Evolutionary conservation across 2,113 vertebrate genomes (phyloP).

Genomic region (Bubo bubo): DNA sequence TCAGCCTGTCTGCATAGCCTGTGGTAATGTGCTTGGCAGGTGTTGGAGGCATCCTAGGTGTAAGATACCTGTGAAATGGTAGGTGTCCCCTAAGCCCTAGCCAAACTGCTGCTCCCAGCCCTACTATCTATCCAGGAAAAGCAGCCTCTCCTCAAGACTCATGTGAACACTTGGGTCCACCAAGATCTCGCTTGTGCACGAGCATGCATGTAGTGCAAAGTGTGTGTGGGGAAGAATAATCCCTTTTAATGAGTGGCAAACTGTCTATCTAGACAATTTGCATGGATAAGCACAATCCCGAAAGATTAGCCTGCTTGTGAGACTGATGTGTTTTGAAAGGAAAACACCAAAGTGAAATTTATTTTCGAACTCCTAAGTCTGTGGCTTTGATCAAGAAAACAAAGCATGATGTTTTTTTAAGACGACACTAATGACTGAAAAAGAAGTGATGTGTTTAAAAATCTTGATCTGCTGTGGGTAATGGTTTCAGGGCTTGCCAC

Average conservation of each 20-base stretch:
- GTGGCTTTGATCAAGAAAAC: constrained; percentile 63
- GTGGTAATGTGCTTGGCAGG: rapidly evolving
- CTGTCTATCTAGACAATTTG: background rate
- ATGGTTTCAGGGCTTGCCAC: constrained; percentile 32
- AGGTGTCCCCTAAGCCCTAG: no score
- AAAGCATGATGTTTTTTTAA: constrained; percentile 53
- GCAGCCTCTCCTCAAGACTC: background rate
- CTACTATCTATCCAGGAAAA: rapidly evolving
- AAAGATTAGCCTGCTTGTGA: constrained; percentile 38
- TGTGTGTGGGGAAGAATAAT: background rate
- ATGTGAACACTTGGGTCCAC: background rate
- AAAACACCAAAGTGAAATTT: constrained; percentile 54
- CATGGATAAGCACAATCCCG: constrained; percentile 25
- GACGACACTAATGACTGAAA: constrained; percentile 55
- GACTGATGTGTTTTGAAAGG: constrained; percentile 44
- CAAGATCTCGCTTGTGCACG: rapidly evolving
- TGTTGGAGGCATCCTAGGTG: rapidly evolving
- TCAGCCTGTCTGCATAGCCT: background rate
- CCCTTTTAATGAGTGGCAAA: constrained; percentile 24
- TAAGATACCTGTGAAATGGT: background rate
- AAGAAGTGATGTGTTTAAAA: constrained; percentile 45
- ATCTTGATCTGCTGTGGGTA: background rate
- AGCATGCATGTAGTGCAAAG: background rate
- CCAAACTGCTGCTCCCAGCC: background rate
- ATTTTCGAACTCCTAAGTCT: constrained; percentile 31